Conservation (phyloP, 2,888 invertebrate species). For the Deilephila porcellus region DNA sequence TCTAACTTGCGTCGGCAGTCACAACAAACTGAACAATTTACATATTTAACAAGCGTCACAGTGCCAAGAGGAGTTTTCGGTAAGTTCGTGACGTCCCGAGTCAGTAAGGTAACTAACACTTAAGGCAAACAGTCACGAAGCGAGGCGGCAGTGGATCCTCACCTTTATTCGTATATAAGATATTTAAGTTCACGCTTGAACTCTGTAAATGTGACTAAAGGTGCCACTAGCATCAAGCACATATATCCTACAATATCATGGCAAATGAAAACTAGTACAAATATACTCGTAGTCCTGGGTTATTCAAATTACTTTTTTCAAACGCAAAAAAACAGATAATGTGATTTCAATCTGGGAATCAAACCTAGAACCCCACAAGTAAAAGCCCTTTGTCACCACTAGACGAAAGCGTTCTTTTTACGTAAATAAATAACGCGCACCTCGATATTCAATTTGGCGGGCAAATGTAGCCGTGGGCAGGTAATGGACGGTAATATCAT, state of each 20-base stretch:
- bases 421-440: constrained; percentile 7
- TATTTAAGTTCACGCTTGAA: background rate
- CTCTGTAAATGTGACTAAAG: too few relatives aligned
- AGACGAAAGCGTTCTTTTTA: too few relatives aligned
- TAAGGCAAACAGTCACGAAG: background rate
- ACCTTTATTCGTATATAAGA: background rate
- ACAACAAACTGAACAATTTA: constrained; percentile 23
- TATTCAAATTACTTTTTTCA: too few relatives aligned
- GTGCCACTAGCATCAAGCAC: background rate
- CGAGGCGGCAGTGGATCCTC: background rate
- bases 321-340: too few relatives aligned
- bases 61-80: constrained; percentile 20
- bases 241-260: too few relatives aligned
- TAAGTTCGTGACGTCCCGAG: constrained; percentile 18
- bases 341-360: too few relatives aligned
- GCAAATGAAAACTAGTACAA: too few relatives aligned
- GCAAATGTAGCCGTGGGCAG: background rate
- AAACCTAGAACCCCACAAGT: too few relatives aligned
- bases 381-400: too few relatives aligned
- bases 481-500: background rate
- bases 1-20: background rate
- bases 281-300: too few relatives aligned
- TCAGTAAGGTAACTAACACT: background rate
- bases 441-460: constrained; percentile 7
- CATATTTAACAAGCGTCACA: constrained; percentile 25